Percentiles rank a stretch among this genome's conserved stretches.
Conservation (phyloP, 2,888 invertebrate genomes). For the Andrena praecox region DNA sequence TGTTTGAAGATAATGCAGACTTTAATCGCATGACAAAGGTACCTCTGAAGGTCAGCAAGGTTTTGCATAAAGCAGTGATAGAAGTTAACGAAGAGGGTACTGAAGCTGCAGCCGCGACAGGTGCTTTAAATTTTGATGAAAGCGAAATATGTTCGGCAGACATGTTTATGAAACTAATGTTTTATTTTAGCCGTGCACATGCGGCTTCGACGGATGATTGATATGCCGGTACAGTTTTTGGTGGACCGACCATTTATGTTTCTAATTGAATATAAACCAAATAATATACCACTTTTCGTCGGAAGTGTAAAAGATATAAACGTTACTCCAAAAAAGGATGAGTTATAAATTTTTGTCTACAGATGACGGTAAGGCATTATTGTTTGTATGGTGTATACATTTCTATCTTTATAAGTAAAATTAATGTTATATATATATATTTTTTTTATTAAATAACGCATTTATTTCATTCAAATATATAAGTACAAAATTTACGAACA, state of each 20-base stretch:
- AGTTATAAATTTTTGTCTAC: slow-evolving; percentile 73
- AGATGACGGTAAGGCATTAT: not conserved
- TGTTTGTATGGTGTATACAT: not conserved
- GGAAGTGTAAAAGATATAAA: slow-evolving; percentile 78
- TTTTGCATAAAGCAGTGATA: slow-evolving; percentile 86
- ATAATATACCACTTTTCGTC: slow-evolving; percentile 78
- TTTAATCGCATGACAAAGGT: slow-evolving; percentile 83
- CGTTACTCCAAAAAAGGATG: slow-evolving; percentile 71
- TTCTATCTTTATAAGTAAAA: not conserved
- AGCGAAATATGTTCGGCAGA: not conserved
- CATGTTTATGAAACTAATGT: slow-evolving; percentile 4
- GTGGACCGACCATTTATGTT: slow-evolving; percentile 84
- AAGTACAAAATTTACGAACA: not conserved
- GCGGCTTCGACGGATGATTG: slow-evolving; percentile 71
- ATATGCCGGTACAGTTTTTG: slow-evolving; percentile 75
- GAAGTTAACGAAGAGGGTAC: slow-evolving; percentile 87
- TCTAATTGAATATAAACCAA: slow-evolving; percentile 77
- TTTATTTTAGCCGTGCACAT: slow-evolving; percentile 71
- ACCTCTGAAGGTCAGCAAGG: slow-evolving; percentile 84
- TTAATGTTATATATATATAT: slow-evolving; percentile 1
- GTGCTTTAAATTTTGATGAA: slow-evolving; percentile 75
- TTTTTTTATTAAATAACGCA: slow-evolving; percentile 3
- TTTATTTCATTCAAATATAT: not conserved
- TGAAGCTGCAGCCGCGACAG: slow-evolving; percentile 87
- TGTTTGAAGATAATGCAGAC: slow-evolving; percentile 84